phyloP scores from a whole-genome alignment of 1,140 invertebrate genomes.

The Drosophila ambigua region DNA sequence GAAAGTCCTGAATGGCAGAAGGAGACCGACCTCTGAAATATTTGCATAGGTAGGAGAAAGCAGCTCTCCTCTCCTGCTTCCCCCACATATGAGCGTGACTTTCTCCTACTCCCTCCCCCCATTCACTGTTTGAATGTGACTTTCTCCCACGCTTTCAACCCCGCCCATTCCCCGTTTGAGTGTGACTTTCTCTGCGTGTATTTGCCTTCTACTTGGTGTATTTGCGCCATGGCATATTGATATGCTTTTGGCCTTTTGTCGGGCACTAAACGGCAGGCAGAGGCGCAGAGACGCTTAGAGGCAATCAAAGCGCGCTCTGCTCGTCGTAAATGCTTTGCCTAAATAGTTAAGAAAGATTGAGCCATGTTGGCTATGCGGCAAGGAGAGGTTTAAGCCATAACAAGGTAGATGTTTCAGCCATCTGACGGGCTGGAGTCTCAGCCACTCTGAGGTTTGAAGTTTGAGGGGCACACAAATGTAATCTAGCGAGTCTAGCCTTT shows the following conservation, averaged over 20 bases:
- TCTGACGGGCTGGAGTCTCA: no score
- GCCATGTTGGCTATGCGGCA: background rate
- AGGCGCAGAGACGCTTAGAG: conserved; percentile 12
- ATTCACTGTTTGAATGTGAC: background rate
- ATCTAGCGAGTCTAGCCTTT: conserved; percentile 21
- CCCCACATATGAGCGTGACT: background rate
- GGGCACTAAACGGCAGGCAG: conserved; percentile 41
- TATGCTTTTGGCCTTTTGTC: conserved; percentile 57
- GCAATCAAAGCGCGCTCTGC: conserved; percentile 36
- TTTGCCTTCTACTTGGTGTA: conserved; percentile 27
- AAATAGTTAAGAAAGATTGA: conserved; percentile 55
- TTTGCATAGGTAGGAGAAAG: conserved; percentile 61
- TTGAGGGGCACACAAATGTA: no score
- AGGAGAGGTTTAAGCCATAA: background rate
- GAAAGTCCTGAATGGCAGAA: conserved; percentile 1
- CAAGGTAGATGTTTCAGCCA: no score
- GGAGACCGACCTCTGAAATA: conserved; percentile 23
- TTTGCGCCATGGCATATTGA: conserved; percentile 47
- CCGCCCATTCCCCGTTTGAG: no score
- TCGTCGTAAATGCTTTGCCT: conserved; percentile 8
- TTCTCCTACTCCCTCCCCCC: background rate
- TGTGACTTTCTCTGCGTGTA: conserved; percentile 22
- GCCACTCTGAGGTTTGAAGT: no score
- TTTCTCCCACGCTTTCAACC: background rate
- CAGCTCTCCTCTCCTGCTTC: background rate